Evolutionary conservation across 2,888 invertebrate genomes (phyloP).

Genomic region (Dendrolimus houi): DNA sequence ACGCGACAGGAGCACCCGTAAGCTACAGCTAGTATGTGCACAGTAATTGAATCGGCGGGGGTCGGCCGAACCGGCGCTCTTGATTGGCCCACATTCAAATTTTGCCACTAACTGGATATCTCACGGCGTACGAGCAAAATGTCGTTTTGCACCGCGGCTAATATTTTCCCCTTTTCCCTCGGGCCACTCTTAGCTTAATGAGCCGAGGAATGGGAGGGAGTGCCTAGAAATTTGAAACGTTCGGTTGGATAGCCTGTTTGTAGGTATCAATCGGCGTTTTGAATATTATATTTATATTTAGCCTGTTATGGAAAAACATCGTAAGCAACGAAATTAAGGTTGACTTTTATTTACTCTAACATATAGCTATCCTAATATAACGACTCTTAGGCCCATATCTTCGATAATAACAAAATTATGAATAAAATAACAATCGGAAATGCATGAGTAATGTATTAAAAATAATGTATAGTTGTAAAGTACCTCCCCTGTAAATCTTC

Average conservation of each 20-base stretch:
- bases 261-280: not conserved
- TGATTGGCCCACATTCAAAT: constrained; percentile 75
- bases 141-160: constrained; percentile 60
- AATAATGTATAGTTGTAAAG: too few relatives aligned
- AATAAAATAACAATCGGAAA: too few relatives aligned
- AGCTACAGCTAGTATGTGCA: not conserved
- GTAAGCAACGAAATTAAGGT: too few relatives aligned
- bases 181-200: constrained; percentile 42
- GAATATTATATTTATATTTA: not conserved
- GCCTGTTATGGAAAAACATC: not conserved
- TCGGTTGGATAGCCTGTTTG: not conserved
- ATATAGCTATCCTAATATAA: too few relatives aligned
- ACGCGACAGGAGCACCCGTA: not conserved
- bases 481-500: too few relatives aligned
- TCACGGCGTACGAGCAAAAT: constrained; percentile 51
- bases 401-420: too few relatives aligned
- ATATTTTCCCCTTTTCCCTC: constrained; percentile 58
- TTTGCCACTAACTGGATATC: constrained; percentile 54
- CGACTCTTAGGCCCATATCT: too few relatives aligned
- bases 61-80: constrained; percentile 7
- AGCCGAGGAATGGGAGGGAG: constrained; percentile 55
- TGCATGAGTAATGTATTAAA: too few relatives aligned
- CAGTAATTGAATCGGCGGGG: not conserved
- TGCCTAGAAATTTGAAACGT: constrained; percentile 22
- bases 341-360: too few relatives aligned